Evolutionary conservation across 2,797 vertebrate genomes (phyloP), one percentile per base, ranked within the genome.

Genomic region (Euthynnus affinis): DNA sequence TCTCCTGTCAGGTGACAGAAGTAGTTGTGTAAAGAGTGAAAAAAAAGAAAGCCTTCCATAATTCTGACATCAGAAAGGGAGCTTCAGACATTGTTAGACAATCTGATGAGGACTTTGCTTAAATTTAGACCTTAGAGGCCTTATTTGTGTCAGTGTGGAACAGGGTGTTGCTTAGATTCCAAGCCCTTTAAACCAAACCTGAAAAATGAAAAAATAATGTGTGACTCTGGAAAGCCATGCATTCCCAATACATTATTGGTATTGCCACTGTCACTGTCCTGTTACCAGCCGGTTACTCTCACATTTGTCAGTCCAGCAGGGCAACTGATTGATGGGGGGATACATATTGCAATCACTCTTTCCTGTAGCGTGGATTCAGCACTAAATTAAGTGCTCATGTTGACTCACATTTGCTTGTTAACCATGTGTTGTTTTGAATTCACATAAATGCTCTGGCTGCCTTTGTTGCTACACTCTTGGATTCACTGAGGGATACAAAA

Each of bases 341-440:
- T n/a, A 40, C 55, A 29, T 53, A 74, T 71, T 71, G 53, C 52
- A 32, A 66, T 48, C 22, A 18, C 37, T 27, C 23, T 56, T 63
- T 74, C 65, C 65, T 27, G 20, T 29, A 18, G 17, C 17, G 25
- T 23, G 29, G n/a, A 69, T 29, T 73, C n/a, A 57, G 20, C 5
- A 9, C n/a, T 53, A 52, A 53, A 75, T 48, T 53, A 81, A 59
- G 9, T 53, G 42, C 42, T 49, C n/a, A 29, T 51, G 51, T 53
- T 68, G 15, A 59, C 49, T 83, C 27, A 53, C 55, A 53, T 64
- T 46, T 46, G 3, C 48, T 62, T 57, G 63, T 29, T 1, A 14
- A 42, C 34, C 42, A 51, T 15, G 5, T 34, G n/a, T 61, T 18
- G n/a, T 10, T 75, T 13, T 44, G 23, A 56, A 60, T 40, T 34